Evolutionary conservation across 1,140 invertebrate species (phyloP), one percentile per base, ranked within the genome.

Genomic region (Aphis craccivora): DNA sequence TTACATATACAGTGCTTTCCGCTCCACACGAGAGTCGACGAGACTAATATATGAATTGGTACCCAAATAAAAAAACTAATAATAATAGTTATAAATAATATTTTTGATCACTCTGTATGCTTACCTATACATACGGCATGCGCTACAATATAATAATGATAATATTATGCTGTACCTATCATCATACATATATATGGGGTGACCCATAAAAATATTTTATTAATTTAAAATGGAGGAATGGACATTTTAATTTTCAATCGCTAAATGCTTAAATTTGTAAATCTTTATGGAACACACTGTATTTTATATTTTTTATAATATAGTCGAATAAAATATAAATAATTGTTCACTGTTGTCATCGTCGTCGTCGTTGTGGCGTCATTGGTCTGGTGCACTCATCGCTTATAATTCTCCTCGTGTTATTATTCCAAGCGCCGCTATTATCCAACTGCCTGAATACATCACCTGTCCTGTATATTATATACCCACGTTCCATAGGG

Each of bases 371-470:
- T 67, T 4, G 30, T 67, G 60, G 60, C 60, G 60, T 67, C 40
- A 43, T 30, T n/a, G 25, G 84, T 87, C 40, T 45, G 84, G 40
- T 87, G 37, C 40, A 86, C 83, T 45, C 83, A 25, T 45, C 83
- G 83, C 84, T 25, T 9, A 87, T 45, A 45, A 45, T 43, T 87
- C 43, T 45, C 40, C 9, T 86, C 45, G 30, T 86, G 11, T 88
- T 88, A 88, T 48, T 88, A 51, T 88, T 87, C 40, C 37, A 43
- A 86, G 30, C 84, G 84, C 43, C 23, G 43, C 43, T 30, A 30
- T 89, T 89, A 89, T 89, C 35, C 48, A 37, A 89, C 87, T 23
- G 51, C 20, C 40, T 22, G 87, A 89, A 53, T 89, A 20, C 87
- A 89, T 89, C 87, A 89, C 87, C 87, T 89, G 86, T 51, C 86